Conservation (phyloP, 1,140 invertebrate species). For the Drosophila asahinai region DNA sequence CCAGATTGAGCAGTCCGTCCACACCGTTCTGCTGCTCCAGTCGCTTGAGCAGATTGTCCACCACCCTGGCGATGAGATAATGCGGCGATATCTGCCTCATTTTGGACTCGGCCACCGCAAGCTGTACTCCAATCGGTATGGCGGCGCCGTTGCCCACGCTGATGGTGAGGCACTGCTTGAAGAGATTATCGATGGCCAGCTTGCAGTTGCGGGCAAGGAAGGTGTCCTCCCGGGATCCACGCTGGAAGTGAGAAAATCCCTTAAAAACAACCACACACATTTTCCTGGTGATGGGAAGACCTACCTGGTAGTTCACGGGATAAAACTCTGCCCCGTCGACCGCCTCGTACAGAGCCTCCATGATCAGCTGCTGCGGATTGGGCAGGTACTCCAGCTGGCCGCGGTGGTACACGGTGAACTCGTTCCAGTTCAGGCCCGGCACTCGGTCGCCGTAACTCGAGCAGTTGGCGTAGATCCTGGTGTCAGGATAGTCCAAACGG, state of each 20-base stretch:
- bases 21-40: constrained; percentile 43
- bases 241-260: constrained; percentile 2
- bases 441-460: constrained; percentile 25
- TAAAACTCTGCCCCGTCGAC: constrained; percentile 54
- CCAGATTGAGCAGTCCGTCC: constrained; percentile 41
- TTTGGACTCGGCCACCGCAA: constrained; percentile 49
- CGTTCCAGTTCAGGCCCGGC: constrained; percentile 55
- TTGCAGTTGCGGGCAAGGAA: constrained; percentile 58
- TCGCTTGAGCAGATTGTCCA: constrained; percentile 21
- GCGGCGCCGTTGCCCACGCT: background rate
- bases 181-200: constrained; percentile 58
- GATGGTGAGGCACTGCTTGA: constrained; percentile 31
- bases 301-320: constrained; percentile 60
- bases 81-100: constrained; percentile 47
- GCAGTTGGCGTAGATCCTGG: constrained; percentile 32
- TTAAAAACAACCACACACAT: background rate
- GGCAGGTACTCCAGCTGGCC: constrained; percentile 28
- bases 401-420: constrained; percentile 48
- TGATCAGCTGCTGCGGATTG: constrained; percentile 34
- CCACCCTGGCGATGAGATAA: constrained; percentile 40
- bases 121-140: constrained; percentile 29
- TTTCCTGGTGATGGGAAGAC: background rate
- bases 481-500: constrained; percentile 38
- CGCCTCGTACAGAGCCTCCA: constrained; percentile 50
- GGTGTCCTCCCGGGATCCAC: constrained; percentile 33